These are phyloP conservation scores for Uria lomvia DNA, from an alignment of 2,113 vertebrate genomes.

Conservation along the genomic window DNA sequence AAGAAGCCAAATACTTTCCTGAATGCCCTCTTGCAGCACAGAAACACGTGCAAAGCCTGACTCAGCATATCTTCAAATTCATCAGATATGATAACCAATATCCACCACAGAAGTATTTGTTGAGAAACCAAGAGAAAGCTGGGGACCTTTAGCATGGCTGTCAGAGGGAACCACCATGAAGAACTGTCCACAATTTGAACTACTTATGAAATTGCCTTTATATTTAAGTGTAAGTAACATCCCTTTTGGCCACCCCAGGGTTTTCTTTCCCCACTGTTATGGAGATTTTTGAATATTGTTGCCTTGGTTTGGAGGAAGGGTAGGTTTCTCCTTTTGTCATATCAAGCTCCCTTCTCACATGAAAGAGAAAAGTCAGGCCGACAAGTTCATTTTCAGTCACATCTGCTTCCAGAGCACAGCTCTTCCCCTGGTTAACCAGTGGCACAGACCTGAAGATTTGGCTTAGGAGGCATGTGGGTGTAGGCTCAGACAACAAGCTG, in stretches of 20 bases:
- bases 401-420: background rate
- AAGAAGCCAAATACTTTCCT: background rate
- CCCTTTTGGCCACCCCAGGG: background rate
- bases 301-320: background rate
- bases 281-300: background rate
- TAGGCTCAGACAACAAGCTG: background rate
- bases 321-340: background rate
- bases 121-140: background rate
- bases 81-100: constrained; percentile 43
- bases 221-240: background rate
- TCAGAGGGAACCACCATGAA: constrained; percentile 37
- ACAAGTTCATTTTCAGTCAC: background rate
- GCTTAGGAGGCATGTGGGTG: background rate
- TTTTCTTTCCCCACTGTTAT: background rate
- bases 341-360: background rate
- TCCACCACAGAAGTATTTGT: background rate
- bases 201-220: constrained; percentile 49
- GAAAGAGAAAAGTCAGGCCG: background rate
- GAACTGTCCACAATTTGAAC: constrained; percentile 44
- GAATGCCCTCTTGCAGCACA: background rate
- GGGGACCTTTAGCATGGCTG: background rate
- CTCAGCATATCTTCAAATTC: background rate
- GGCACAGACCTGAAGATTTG: background rate
- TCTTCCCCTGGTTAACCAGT: background rate
- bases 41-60: background rate